Percentiles rank a stretch among this genome's conserved stretches.
Evolutionary conservation across 2,113 vertebrate genomes (phyloP).

Genomic region (Machaerirhynchus nigripectus): DNA sequence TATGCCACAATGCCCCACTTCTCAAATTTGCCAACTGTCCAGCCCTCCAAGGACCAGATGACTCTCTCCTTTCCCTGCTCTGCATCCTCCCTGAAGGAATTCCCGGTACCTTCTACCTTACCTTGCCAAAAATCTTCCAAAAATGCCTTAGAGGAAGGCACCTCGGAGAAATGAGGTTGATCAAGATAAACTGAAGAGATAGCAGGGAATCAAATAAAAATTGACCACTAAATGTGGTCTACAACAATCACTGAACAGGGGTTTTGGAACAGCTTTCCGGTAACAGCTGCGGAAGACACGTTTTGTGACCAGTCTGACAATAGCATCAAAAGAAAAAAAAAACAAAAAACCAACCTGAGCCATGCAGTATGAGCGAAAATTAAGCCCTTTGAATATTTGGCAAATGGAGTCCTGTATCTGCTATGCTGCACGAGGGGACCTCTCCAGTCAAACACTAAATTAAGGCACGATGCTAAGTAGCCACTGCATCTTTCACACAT

Average conservation of each 20-base stretch:
- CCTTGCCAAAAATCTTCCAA: background rate
- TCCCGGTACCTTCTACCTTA: background rate
- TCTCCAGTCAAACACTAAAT: background rate
- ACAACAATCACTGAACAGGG: background rate
- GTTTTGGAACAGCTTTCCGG: background rate
- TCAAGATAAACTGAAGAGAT: background rate
- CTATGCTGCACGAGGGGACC: background rate
- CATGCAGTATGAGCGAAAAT: background rate
- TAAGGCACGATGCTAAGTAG: background rate
- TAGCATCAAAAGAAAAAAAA: background rate
- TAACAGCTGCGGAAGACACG: background rate
- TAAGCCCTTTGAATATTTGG: background rate
- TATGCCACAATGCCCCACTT: background rate
- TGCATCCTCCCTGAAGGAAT: background rate
- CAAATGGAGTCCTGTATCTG: background rate
- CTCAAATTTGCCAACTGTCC: background rate
- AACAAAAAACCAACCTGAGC: background rate
- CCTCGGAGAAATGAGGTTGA: background rate
- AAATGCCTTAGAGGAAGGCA: background rate
- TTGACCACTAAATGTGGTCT: background rate
- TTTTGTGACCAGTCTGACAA: background rate
- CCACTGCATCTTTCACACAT: background rate
- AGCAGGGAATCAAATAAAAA: background rate
- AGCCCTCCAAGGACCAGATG: background rate
- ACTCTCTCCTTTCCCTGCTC: accelerated